A percentile compares a stretch with the other conserved stretches of the same genome.
These are phyloP conservation scores for Habroteleia sp. DNA, from an alignment of 2,888 invertebrate genomes.

Conservation along the genomic window DNA sequence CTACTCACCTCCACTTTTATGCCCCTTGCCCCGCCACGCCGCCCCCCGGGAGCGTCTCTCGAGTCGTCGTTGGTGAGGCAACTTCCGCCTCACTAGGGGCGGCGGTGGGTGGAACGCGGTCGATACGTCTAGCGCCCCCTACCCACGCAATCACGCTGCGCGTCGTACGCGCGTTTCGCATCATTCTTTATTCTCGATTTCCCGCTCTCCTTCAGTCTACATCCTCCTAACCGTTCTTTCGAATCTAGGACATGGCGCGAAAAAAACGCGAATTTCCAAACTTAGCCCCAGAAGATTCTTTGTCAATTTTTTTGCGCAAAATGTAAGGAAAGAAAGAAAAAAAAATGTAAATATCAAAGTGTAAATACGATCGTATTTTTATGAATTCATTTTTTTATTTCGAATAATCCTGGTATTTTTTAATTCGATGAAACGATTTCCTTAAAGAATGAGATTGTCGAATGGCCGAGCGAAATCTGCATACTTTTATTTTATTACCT, in stretches of 20 bases:
- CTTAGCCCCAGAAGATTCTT: too few species aligned
- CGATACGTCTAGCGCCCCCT: conserved; percentile 73
- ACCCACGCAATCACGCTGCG: conserved; percentile 45
- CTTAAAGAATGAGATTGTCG: too few species aligned
- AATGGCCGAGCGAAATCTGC: too few species aligned
- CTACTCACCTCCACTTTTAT: conserved; percentile 54
- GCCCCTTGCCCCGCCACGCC: conserved; percentile 26
- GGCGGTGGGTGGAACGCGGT: conserved; percentile 67
- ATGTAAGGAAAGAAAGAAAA: too few species aligned
- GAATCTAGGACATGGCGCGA: conserved; percentile 35
- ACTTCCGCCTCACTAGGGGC: conserved; percentile 46
- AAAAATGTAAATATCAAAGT: too few species aligned
- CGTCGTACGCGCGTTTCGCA: conserved; percentile 59
- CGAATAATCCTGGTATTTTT: too few species aligned
- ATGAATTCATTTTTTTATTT: too few species aligned
- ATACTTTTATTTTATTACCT: too few species aligned
- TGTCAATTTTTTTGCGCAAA: too few species aligned
- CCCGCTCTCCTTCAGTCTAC: conserved; percentile 47
- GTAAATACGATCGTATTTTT: too few species aligned
- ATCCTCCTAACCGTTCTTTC: conserved; percentile 59
- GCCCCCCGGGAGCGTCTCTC: conserved; percentile 42
- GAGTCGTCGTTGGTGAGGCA: conserved; percentile 46
- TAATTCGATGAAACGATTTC: too few species aligned
- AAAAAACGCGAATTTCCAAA: conserved; percentile 6
- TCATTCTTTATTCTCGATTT: conserved; percentile 58